phyloP scores from a whole-genome alignment of 1,140 invertebrate genomes.

The Spodoptera litura region DNA sequence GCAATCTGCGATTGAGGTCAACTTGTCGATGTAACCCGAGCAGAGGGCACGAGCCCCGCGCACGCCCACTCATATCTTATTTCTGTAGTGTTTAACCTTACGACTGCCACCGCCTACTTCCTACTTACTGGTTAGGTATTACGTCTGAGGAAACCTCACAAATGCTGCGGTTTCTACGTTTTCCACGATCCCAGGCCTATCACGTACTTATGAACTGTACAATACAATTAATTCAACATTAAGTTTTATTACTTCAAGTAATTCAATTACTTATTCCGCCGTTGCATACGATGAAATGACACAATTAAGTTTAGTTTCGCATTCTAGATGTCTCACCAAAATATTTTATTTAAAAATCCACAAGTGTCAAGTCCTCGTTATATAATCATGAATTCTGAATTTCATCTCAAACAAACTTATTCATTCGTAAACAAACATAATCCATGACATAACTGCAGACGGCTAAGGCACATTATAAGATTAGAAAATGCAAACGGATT shows the following conservation, averaged over 20 bases:
- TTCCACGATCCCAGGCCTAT: conserved; percentile 64
- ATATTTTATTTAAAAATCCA: too few species aligned
- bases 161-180: conserved; percentile 83
- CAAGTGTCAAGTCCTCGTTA: too few species aligned
- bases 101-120: conserved; percentile 79
- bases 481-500: conserved; percentile 84
- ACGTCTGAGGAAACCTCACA: conserved; percentile 81
- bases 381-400: neutral
- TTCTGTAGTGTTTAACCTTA: conserved; percentile 85
- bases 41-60: conserved; percentile 50
- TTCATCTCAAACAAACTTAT: neutral
- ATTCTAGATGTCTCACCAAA: too few species aligned
- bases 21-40: conserved; percentile 53
- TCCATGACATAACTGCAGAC: conserved; percentile 34
- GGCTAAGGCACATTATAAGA: conserved; percentile 82
- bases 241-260: conserved; percentile 13
- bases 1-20: conserved; percentile 48
- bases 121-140: conserved; percentile 80
- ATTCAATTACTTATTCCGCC: neutral
- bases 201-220: conserved; percentile 58
- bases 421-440: conserved; percentile 4
- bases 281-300: too few species aligned
- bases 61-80: conserved; percentile 81
- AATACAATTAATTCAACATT: conserved; percentile 32
- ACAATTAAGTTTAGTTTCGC: too few species aligned